Conservation (phyloP, 1,140 invertebrate species). For the Drosophila asahinai region DNA sequence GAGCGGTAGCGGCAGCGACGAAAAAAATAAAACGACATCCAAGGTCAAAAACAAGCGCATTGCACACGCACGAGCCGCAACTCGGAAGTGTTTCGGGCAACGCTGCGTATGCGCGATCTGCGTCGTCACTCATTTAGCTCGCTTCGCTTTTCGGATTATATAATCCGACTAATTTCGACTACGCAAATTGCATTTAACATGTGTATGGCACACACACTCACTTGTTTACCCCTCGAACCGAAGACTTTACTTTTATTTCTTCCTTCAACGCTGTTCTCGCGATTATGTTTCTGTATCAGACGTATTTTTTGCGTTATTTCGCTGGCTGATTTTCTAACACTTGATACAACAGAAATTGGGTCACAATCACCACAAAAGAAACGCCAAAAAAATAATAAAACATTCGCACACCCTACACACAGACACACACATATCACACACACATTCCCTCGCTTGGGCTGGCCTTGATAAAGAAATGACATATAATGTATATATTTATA, state of each 20-base stretch:
- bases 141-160: constrained; percentile 27
- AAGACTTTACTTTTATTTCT: constrained; percentile 28
- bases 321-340: constrained; percentile 54
- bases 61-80: constrained; percentile 19
- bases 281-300: constrained; percentile 21
- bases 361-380: constrained; percentile 61
- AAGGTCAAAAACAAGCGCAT: constrained; percentile 47
- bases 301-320: constrained; percentile 12
- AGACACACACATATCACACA: constrained; percentile 6
- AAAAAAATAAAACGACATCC: constrained; percentile 1
- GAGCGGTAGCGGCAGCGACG: background rate
- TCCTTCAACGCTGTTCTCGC: constrained; percentile 1
- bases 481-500: constrained; percentile 23
- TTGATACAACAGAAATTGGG: constrained; percentile 79
- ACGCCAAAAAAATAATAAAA: constrained; percentile 34
- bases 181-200: constrained; percentile 54
- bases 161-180: constrained; percentile 33
- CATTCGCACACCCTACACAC: constrained; percentile 7
- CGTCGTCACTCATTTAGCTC: constrained; percentile 36
- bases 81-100: constrained; percentile 34
- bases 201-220: constrained; percentile 1
- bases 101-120: constrained; percentile 37
- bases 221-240: constrained; percentile 36
- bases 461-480: constrained; percentile 60
- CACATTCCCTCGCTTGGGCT: constrained; percentile 32